A percentile compares a stretch with the other conserved stretches of the same genome.
phyloP scores from a whole-genome alignment of 2,888 invertebrate species.

The Pandemis cinnamomeana region DNA sequence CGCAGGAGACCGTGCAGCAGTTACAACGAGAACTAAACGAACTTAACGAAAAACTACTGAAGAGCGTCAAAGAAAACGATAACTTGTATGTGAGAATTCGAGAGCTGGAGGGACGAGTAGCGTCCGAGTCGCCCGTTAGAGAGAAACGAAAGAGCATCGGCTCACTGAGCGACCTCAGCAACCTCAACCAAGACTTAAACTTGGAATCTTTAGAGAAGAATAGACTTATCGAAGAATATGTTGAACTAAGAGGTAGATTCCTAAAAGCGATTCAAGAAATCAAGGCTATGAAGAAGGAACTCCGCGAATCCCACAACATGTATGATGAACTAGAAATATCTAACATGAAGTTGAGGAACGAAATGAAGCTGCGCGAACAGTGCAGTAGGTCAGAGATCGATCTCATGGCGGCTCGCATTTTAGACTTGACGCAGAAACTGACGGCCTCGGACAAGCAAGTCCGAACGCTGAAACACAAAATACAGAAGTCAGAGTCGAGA shows the following conservation, averaged over 20 bases:
- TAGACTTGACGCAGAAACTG: conserved; percentile 92
- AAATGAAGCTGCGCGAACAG: conserved; percentile 86
- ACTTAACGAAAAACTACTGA: conserved; percentile 87
- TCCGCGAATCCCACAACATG: conserved; percentile 91
- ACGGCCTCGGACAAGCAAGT: conserved; percentile 93
- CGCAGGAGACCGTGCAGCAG: conserved; percentile 87
- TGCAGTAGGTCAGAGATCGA: conserved; percentile 89
- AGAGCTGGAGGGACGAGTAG: conserved; percentile 87
- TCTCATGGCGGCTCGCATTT: conserved; percentile 92
- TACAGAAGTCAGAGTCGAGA: conserved; percentile 90
- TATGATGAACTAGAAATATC: conserved; percentile 92
- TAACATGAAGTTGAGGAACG: conserved; percentile 90
- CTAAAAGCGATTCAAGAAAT: conserved; percentile 94
- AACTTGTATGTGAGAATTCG: conserved; percentile 88
- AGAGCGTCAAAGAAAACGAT: conserved; percentile 91
- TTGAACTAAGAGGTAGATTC: conserved; percentile 90
- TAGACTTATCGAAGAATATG: conserved; percentile 91
- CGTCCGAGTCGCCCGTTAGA: conserved; percentile 79
- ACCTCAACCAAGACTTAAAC: conserved; percentile 90
- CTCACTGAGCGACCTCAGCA: conserved; percentile 92
- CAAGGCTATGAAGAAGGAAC: conserved; percentile 91
- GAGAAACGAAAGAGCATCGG: conserved; percentile 88
- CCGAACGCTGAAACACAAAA: conserved; percentile 90
- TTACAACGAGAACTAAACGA: conserved; percentile 88
- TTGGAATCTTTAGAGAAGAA: conserved; percentile 90